Percentiles rank a stretch among this genome's conserved stretches.
These are phyloP conservation scores for Mobula birostris DNA, from an alignment of 2,113 vertebrate genomes.

Conservation along the genomic window DNA sequence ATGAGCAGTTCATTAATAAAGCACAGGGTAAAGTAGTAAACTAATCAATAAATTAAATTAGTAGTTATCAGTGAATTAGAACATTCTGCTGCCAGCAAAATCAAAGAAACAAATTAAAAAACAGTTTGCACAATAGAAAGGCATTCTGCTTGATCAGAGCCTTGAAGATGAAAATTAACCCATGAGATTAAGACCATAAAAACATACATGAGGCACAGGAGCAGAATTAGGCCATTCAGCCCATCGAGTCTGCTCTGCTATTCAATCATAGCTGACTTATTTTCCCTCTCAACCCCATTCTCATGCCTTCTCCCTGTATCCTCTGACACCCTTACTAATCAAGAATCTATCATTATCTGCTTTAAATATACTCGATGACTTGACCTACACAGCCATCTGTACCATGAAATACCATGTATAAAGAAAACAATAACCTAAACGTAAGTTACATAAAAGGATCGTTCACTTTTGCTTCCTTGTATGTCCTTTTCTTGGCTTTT, in stretches of 20 bases:
- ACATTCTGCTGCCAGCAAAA: background rate
- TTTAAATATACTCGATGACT: too few relatives aligned
- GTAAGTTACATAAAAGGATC: background rate
- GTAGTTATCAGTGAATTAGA: background rate
- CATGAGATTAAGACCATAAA: background rate
- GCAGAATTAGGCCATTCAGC: too few relatives aligned
- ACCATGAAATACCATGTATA: background rate
- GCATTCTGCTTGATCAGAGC: background rate
- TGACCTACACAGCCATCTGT: too few relatives aligned
- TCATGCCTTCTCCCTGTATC: too few relatives aligned
- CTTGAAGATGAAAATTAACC: background rate
- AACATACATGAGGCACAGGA: too few relatives aligned
- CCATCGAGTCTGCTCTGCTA: too few relatives aligned
- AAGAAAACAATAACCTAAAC: background rate
- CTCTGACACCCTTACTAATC: too few relatives aligned
- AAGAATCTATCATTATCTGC: too few relatives aligned
- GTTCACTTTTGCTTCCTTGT: too few relatives aligned
- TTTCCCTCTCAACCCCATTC: too few relatives aligned
- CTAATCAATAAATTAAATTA: background rate
- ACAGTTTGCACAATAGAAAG: background rate
- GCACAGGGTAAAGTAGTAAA: background rate
- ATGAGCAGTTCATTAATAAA: background rate
- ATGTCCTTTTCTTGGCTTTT: too few relatives aligned
- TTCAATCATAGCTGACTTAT: too few relatives aligned
- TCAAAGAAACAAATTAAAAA: background rate